Evolutionary conservation across 2,888 invertebrate species (phyloP).

Genomic region (Sepioteuthis lessoniana): DNA sequence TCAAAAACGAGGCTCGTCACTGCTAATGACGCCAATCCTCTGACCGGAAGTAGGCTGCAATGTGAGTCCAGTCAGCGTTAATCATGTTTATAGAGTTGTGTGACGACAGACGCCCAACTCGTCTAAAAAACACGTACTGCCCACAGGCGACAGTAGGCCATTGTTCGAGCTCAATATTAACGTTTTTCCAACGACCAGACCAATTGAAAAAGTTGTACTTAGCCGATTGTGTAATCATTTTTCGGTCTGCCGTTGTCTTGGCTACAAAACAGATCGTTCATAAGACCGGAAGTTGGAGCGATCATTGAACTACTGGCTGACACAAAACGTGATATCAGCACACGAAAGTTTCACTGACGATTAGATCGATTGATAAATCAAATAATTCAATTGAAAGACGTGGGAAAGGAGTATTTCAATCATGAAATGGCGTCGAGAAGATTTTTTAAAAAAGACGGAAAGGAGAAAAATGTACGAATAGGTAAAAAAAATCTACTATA

Average conservation of each 20-base stretch:
- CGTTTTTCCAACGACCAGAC: background rate
- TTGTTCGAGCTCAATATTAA: background rate
- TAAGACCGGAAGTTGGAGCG: background rate
- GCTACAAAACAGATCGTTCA: background rate
- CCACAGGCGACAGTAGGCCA: background rate
- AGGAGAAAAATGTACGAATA: background rate
- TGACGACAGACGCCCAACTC: background rate
- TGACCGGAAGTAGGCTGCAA: background rate
- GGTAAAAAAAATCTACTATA: no score
- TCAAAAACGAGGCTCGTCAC: background rate
- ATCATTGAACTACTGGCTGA: background rate
- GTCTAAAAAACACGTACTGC: background rate
- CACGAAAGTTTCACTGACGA: background rate
- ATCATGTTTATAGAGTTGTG: background rate
- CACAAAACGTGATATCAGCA: background rate
- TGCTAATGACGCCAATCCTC: background rate
- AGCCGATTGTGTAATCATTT: background rate
- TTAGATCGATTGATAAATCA: background rate
- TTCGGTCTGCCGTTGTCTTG: background rate
- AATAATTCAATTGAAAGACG: conserved; percentile 33
- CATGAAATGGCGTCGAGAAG: no score
- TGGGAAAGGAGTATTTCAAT: background rate
- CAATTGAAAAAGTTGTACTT: background rate
- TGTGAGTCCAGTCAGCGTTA: conserved; percentile 6
- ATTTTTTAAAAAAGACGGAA: background rate